Conservation (phyloP, 2,797 vertebrate species). For the Malacoctenus gilli region DNA sequence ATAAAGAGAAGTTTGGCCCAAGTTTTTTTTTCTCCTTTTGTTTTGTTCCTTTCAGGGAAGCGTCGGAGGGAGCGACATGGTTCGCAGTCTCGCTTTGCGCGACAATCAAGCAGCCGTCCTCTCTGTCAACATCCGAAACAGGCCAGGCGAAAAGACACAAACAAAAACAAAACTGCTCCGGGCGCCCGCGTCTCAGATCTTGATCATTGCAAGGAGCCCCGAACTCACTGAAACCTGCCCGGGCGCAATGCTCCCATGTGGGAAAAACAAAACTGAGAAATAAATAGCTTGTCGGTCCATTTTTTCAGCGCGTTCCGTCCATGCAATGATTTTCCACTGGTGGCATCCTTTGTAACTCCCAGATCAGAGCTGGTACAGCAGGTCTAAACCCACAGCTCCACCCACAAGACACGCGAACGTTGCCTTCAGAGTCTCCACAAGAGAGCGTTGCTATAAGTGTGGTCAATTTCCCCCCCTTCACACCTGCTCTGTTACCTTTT, state of each 20-base stretch:
- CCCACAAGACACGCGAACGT: constrained; percentile 62
- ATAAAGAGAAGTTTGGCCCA: constrained; percentile 78
- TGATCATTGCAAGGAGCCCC: neutral
- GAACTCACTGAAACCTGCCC: neutral
- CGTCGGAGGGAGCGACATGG: constrained; percentile 19
- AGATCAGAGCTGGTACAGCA: constrained; percentile 59
- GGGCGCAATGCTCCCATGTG: neutral
- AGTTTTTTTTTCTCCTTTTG: constrained; percentile 42
- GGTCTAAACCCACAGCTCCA: constrained; percentile 78
- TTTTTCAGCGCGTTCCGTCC: constrained; percentile 28
- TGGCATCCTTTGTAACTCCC: constrained; percentile 65
- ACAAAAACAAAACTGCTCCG: neutral
- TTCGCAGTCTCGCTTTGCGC: constrained; percentile 8
- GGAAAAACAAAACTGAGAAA: neutral
- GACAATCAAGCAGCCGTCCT: neutral
- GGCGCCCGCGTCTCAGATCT: neutral
- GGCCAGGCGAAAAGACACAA: neutral
- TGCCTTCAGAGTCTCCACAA: constrained; percentile 57
- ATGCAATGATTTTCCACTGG: constrained; percentile 47
- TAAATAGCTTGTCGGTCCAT: constrained; percentile 11
- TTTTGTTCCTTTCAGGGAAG: too few species aligned
- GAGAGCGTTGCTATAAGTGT: constrained; percentile 40
- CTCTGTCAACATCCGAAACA: neutral
- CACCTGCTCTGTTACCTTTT: too few species aligned
- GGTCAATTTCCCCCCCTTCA: too few species aligned